phyloP scores from a whole-genome alignment of 1,140 invertebrate genomes.

The Doryteuthis pealeii region DNA sequence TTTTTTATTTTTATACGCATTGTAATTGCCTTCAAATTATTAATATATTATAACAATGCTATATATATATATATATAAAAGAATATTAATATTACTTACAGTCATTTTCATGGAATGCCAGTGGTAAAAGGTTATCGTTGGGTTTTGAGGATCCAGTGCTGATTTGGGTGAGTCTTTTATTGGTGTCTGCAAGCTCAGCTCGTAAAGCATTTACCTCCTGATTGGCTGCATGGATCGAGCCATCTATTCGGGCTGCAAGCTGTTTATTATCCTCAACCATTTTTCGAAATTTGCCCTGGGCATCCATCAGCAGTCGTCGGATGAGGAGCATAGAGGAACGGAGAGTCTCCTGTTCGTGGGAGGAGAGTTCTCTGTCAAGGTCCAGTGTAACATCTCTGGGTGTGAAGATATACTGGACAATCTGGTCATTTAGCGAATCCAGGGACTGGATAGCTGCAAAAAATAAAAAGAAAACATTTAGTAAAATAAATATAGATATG shows the following conservation, averaged over 20 bases:
- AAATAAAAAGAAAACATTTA: conserved; percentile 5
- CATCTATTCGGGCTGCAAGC: conserved; percentile 67
- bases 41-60: too few relatives aligned
- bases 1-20: too few relatives aligned
- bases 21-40: too few relatives aligned
- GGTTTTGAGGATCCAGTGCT: conserved; percentile 26
- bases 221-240: conserved; percentile 67
- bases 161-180: conserved; percentile 57
- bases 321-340: conserved; percentile 60
- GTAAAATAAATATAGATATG: neutral
- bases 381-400: conserved; percentile 20
- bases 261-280: conserved; percentile 74
- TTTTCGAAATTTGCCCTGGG: conserved; percentile 69
- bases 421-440: conserved; percentile 61
- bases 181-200: conserved; percentile 64
- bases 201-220: conserved; percentile 65
- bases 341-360: conserved; percentile 52
- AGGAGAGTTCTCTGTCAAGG: conserved; percentile 40
- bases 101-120: neutral
- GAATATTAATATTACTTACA: neutral
- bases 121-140: neutral
- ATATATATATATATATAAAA: too few relatives aligned
- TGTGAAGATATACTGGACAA: conserved; percentile 59
- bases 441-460: conserved; percentile 62
- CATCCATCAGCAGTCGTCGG: conserved; percentile 59